Base-by-base conservation (phyloP, 1,140 invertebrate genomes). In the Chelonus insularis region DNA sequence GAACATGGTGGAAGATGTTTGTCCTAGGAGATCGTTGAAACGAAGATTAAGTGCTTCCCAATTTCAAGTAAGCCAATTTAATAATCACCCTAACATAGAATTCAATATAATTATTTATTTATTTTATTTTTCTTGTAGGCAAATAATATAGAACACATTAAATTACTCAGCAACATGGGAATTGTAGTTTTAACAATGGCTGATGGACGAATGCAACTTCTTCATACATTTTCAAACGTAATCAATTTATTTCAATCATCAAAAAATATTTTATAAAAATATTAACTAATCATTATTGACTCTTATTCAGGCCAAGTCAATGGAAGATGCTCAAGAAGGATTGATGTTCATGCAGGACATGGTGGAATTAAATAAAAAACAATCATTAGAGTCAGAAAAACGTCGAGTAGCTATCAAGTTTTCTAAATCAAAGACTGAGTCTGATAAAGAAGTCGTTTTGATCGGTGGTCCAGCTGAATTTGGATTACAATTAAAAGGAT, bases 291-390 rank as follows among this genome's bases (percentile, higher is more conserved):
- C n/a, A n/a, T n/a, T n/a, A n/a, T n/a, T n/a, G n/a, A n/a, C n/a
- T n/a, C n/a, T 36, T 45, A 11, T 57, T 48, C 72, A 96, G 93
- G 96, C 95, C 8, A 88, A 89, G 72, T 89, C 89, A 45, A 80
- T 89, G 9, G 87, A 90, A 65, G 91, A 96, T 73, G 96, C 93
- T 1, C 91, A 96, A 72, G 92, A 97, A 82, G 96, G 97, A 0
- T 75, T 97, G 18, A 83, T 92, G 23, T 98, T 99, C 72, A 98
- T 99, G 93, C 92, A 96, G 72, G 96, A 98, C 82, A 97, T 98
- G 94, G 87, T 95, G 6, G 92, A 96, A 79, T 79, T 96, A 41
- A 94, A 93, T 29, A 92, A 92, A 72, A 78, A 85, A 59, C 88
- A 91, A 74, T 74, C 81, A 9, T 80, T 87, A 60, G 84, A 86